Conservation (phyloP, 2,888 invertebrate species). For the Cordilura impudica region DNA sequence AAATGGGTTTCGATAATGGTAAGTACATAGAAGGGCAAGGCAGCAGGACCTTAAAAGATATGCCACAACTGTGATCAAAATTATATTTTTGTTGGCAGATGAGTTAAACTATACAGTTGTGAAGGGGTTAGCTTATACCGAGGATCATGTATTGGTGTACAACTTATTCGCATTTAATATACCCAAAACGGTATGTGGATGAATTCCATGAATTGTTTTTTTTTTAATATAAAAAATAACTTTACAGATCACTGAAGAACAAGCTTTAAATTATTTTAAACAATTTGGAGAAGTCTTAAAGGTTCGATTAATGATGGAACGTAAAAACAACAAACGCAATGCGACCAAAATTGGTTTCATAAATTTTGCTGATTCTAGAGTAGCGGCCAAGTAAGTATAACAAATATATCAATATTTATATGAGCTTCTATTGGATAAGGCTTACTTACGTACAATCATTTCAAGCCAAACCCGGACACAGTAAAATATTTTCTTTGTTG, state of each 20-base stretch:
- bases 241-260: not conserved
- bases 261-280: not conserved
- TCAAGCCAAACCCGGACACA: no score
- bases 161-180: not conserved
- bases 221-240: not conserved
- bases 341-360: not conserved
- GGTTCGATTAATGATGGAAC: not conserved
- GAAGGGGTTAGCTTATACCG: not conserved
- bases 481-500: no score
- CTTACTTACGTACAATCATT: no score
- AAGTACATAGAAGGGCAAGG: not conserved
- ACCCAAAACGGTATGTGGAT: not conserved
- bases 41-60: not conserved
- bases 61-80: not conserved
- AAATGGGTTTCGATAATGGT: not conserved
- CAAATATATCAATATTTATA: no score
- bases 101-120: not conserved
- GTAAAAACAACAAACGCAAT: not conserved
- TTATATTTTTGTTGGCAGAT: not conserved
- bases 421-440: no score
- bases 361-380: constrained; percentile 2
- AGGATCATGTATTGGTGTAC: not conserved
- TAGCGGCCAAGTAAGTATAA: constrained; percentile 29
- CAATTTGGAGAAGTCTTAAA: not conserved
- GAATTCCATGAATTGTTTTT: not conserved